Conservation (phyloP, 2,113 vertebrate species). For the Lonchura striata region DNA sequence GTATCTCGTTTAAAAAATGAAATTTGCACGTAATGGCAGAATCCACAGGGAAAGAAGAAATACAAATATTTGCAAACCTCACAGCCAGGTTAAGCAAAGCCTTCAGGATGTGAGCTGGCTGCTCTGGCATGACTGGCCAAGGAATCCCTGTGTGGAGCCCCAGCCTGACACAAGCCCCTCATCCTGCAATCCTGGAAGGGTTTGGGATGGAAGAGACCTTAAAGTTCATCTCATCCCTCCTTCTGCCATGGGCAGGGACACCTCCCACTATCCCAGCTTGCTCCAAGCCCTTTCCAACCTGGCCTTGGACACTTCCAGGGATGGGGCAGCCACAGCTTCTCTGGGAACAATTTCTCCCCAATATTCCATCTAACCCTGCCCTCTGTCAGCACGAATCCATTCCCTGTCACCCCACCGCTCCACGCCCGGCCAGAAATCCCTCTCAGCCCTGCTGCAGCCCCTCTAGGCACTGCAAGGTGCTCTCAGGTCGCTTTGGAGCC, state of each 20-base stretch:
- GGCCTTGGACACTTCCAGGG: background rate
- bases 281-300: background rate
- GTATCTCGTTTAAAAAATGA: background rate
- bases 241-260: background rate
- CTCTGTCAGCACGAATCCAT: background rate
- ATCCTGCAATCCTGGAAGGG: background rate
- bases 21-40: background rate
- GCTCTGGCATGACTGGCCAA: background rate
- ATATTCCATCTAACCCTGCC: background rate
- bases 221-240: background rate
- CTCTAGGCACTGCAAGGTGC: background rate
- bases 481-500: rapidly evolving
- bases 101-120: rapidly evolving
- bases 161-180: background rate
- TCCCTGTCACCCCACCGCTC: background rate
- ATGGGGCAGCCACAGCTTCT: background rate
- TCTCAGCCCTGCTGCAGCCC: background rate
- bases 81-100: background rate
- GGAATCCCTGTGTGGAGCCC: background rate
- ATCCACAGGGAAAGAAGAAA: background rate
- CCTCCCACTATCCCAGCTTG: rapidly evolving
- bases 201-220: background rate
- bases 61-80: background rate
- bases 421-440: background rate
- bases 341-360: background rate